These are phyloP conservation scores for Pogonocichla stellata DNA, from an alignment of 2,113 vertebrate genomes.

Conservation along the genomic window DNA sequence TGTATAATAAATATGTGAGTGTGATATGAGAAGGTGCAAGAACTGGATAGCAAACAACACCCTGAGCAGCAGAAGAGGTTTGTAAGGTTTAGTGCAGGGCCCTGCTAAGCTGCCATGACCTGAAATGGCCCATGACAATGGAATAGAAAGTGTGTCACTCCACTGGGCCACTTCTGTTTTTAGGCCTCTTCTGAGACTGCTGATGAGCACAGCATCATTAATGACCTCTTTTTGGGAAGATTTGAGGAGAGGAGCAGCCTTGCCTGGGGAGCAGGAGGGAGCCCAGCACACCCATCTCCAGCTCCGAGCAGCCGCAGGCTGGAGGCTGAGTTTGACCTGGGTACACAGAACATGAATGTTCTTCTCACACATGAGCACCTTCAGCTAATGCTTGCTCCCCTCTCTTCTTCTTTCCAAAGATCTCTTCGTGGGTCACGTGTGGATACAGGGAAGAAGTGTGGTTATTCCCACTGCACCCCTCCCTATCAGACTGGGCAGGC, in stretches of 20 bases:
- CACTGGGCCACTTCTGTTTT: not conserved
- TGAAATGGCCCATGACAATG: not conserved
- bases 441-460: not conserved
- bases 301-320: not conserved
- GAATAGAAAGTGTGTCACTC: not conserved
- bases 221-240: not conserved
- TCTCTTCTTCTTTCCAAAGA: not conserved
- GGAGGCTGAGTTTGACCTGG: not conserved
- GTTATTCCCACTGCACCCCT: not conserved
- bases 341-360: not conserved
- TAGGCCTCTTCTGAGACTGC: conserved; percentile 16
- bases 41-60: not conserved
- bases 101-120: not conserved
- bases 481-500: not conserved
- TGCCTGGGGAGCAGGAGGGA: not conserved
- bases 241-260: not conserved
- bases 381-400: not conserved
- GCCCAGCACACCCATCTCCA: not conserved
- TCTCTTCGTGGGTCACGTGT: fast-evolving
- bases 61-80: not conserved
- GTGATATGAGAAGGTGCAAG: not conserved
- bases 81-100: not conserved
- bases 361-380: not conserved
- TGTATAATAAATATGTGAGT: not conserved
- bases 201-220: not conserved